A percentile compares a stretch with the other conserved stretches of the same genome.
Conservation (phyloP, 2,888 invertebrate species). For the Cantharis rufa region DNA sequence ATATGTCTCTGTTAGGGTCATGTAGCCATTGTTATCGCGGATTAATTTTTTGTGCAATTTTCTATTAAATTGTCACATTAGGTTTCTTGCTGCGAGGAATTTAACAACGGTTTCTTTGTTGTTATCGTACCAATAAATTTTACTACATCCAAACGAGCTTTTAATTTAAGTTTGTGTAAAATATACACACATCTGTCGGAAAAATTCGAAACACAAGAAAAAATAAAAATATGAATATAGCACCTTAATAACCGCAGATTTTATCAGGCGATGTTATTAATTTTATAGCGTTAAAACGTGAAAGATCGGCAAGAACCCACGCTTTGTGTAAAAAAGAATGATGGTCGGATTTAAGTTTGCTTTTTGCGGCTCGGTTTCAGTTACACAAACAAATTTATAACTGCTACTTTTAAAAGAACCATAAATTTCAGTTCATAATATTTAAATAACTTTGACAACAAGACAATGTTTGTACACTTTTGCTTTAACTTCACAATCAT, state of each 20-base stretch:
- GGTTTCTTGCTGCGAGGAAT: constrained; percentile 45
- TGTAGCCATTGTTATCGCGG: constrained; percentile 43
- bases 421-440: constrained; percentile 34
- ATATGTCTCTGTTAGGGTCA: constrained; percentile 45
- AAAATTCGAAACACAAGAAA: constrained; percentile 11
- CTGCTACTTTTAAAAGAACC: constrained; percentile 33
- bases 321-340: constrained; percentile 36
- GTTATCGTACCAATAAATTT: constrained; percentile 30
- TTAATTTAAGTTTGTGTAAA: constrained; percentile 19
- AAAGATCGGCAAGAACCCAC: constrained; percentile 30
- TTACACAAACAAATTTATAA: constrained; percentile 38
- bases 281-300: constrained; percentile 31
- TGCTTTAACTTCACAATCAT: constrained; percentile 12
- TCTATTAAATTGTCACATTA: constrained; percentile 49
- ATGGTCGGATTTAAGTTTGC: constrained; percentile 35
- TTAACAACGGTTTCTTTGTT: constrained; percentile 35
- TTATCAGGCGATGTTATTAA: constrained; percentile 36
- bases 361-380: constrained; percentile 34
- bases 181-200: constrained; percentile 16
- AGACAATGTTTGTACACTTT: constrained; percentile 11
- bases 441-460: constrained; percentile 26
- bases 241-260: constrained; percentile 36
- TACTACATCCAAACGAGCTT: constrained; percentile 19
- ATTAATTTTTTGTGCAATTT: constrained; percentile 50
- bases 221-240: constrained; percentile 32